Conservation (phyloP, 2,888 invertebrate species). For the Neoascia interrupta region DNA sequence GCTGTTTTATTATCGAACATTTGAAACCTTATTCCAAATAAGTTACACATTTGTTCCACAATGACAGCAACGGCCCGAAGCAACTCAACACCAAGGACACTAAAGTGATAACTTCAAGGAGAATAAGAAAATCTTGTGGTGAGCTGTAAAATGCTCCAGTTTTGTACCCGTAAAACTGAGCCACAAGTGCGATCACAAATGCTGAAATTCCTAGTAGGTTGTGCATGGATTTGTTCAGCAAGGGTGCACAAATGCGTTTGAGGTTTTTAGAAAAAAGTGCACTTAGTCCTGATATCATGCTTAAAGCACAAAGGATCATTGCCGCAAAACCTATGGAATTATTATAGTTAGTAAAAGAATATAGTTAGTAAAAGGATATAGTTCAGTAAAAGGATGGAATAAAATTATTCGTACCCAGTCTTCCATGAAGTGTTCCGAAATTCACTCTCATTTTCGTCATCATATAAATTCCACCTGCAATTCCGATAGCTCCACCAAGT, state of each 20-base stretch:
- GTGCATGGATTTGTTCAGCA: constrained; percentile 76
- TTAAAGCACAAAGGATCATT: constrained; percentile 74
- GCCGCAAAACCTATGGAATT: constrained; percentile 75
- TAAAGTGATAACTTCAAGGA: constrained; percentile 76
- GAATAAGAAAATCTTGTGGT: constrained; percentile 70
- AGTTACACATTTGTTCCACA: constrained; percentile 72
- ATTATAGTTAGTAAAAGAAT: background rate
- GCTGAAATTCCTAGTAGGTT: constrained; percentile 75
- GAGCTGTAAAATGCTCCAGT: constrained; percentile 74
- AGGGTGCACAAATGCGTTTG: constrained; percentile 73
- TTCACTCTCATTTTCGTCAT: constrained; percentile 74
- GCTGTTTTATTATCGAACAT: too few species aligned
- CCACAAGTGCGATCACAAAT: constrained; percentile 75
- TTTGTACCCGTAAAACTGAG: constrained; percentile 77
- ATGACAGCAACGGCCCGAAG: constrained; percentile 74
- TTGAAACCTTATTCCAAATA: too few species aligned
- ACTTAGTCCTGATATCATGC: constrained; percentile 75
- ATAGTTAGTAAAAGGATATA: background rate
- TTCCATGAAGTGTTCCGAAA: constrained; percentile 74
- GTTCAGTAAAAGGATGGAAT: background rate
- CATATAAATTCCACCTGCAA: constrained; percentile 75
- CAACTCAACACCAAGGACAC: constrained; percentile 73
- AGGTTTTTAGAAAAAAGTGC: constrained; percentile 74
- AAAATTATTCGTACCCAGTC: constrained; percentile 74
- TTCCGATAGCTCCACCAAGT: constrained; percentile 75